Conservation (phyloP, 2,888 invertebrate genomes). For the Dione vanillae region DNA sequence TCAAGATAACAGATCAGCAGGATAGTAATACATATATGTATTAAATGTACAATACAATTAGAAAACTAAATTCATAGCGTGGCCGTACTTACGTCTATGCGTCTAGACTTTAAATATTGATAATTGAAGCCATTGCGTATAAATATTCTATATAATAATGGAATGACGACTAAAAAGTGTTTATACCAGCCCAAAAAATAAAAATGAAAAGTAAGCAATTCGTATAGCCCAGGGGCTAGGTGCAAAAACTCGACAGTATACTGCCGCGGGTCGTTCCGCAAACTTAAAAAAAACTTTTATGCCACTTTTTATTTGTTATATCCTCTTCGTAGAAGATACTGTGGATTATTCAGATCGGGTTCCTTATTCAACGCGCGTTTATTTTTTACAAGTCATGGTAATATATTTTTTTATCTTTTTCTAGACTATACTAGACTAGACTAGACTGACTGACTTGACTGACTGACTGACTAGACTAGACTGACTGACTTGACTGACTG, state of each 20-base stretch:
- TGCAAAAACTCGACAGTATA: conserved; percentile 31
- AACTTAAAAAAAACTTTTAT: conserved; percentile 47
- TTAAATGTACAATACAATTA: background rate
- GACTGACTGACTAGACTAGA: no score
- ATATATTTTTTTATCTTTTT: no score
- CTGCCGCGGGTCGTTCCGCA: conserved; percentile 33
- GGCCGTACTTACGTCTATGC: no score
- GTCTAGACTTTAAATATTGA: background rate
- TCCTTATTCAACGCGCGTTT: background rate
- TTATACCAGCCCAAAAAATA: background rate
- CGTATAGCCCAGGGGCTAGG: conserved; percentile 15
- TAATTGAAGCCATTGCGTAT: background rate
- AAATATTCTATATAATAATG: no score
- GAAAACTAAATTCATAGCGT: no score
- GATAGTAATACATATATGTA: background rate
- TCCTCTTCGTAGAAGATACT: conserved; percentile 27
- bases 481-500: no score
- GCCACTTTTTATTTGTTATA: conserved; percentile 46
- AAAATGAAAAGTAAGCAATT: conserved; percentile 6
- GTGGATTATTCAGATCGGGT: conserved; percentile 5
- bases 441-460: no score
- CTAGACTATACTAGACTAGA: no score
- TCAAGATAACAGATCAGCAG: background rate
- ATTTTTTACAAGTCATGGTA: background rate
- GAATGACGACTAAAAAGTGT: no score